phyloP scores from a whole-genome alignment of 2,888 invertebrate genomes.

The Calephelis perditalis region DNA sequence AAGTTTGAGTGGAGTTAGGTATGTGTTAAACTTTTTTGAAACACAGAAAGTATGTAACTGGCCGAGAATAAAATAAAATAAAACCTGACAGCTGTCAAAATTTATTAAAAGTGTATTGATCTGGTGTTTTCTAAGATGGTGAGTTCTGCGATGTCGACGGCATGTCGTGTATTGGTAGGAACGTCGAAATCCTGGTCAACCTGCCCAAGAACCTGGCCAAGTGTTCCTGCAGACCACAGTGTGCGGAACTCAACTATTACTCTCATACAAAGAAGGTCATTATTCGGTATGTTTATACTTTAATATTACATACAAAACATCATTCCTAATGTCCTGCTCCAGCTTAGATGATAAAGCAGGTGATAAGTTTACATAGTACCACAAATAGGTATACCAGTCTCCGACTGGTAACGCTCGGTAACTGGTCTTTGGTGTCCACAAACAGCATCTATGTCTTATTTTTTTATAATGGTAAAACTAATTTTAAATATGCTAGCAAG shows the following conservation, averaged over 20 bases:
- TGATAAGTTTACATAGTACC: background rate
- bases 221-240: slow-evolving; percentile 69
- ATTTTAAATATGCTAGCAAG: no score
- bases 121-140: slow-evolving; percentile 51
- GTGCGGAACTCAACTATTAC: slow-evolving; percentile 71
- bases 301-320: no score
- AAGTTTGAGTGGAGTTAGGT: no score
- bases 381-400: no score
- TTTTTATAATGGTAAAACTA: no score
- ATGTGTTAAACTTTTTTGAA: slow-evolving; percentile 9
- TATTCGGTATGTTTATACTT: slow-evolving; percentile 49
- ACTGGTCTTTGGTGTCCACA: no score
- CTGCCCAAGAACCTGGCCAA: slow-evolving; percentile 70
- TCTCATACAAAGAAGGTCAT: slow-evolving; percentile 70
- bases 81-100: no score
- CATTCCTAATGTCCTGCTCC: no score
- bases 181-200: slow-evolving; percentile 71
- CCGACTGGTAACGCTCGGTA: no score
- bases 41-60: slow-evolving; percentile 22
- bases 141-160: slow-evolving; percentile 70
- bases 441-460: no score
- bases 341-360: no score
- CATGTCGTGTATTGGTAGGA: slow-evolving; percentile 73
- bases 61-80: no score
- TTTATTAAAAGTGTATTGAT: background rate